Evolutionary conservation across 2,888 invertebrate genomes (phyloP), one percentile per base, ranked within the genome.

Genomic region (Agrochola lota): DNA sequence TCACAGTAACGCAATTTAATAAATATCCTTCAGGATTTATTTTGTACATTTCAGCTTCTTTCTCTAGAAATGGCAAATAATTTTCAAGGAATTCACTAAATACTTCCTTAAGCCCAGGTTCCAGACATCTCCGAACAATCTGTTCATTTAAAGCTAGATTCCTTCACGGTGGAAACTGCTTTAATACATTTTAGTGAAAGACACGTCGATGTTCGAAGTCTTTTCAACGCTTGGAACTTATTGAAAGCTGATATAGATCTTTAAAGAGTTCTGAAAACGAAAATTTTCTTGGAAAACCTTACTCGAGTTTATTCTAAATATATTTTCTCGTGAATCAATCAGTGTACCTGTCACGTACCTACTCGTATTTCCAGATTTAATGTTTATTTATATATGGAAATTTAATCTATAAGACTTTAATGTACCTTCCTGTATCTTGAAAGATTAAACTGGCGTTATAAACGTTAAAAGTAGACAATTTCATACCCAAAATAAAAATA

Each of bases 211-310:
- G 84, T 85, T 87, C 85, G 72, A 84, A 87, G 81, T 78, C 84
- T 80, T 85, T 90, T 90, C 83, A 85, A 76, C 77, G 79, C 85
- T 86, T 88, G 86, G 83, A 86, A 87, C 83, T 84, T 84, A 85
- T 77, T 89, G 86, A 88, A 89, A 85, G 85, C 81, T 85, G 83
- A 89, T 88, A 89, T 78, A 85, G 74, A 87, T 85, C 83, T 80
- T 35, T 64, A 60, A 76, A 78, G 52, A 73, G 64, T 46, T 75
- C 26, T 68, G 60, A 73, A 82, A 72, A 71, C 59, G 64, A 78
- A 85, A 55, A 40, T 60, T 69, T 84, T 78, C 63, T 52, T 46
- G 30, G 11, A 71, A 84, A 75, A 76, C 35, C 26, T 81, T 68
- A 57, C 66, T 74, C 70, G 62, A 77, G 30, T 71, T 75, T 43